Conservation (phyloP, 2,113 vertebrate genomes). For the Porphyrio hochstetteri region DNA sequence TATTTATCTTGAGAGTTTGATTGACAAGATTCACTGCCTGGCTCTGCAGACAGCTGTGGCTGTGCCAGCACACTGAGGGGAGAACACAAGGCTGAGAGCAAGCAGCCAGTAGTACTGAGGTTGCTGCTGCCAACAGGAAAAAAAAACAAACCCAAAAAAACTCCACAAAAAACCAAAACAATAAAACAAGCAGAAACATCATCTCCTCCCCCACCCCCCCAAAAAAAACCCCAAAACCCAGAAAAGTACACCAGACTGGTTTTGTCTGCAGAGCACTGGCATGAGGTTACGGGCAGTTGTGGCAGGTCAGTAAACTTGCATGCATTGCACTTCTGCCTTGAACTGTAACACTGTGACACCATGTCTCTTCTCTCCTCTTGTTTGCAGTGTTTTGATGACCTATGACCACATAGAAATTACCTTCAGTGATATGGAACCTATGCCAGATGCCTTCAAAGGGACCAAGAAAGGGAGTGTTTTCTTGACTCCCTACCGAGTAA, state of each 20-base stretch:
- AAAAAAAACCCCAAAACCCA: neutral
- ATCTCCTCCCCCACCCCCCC: too few relatives aligned
- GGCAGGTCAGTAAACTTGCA: neutral
- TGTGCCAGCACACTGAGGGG: neutral
- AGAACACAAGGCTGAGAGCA: neutral
- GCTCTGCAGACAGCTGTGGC: neutral
- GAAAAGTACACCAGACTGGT: neutral
- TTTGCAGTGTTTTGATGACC: constrained; percentile 84
- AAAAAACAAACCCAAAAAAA: neutral
- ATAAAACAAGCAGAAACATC: too few relatives aligned
- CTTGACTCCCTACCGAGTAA: constrained; percentile 94
- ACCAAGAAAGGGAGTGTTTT: constrained; percentile 93
- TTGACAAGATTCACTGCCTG: neutral
- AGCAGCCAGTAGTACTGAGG: neutral
- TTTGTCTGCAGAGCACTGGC: neutral
- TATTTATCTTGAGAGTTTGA: neutral
- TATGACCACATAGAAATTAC: constrained; percentile 91
- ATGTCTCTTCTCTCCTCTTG: neutral
- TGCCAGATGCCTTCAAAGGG: constrained; percentile 92
- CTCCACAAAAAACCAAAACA: too few relatives aligned
- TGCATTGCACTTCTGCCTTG: neutral
- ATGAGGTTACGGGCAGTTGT: neutral
- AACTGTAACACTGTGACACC: neutral
- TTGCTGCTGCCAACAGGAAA: neutral
- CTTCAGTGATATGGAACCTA: constrained; percentile 86